Evolutionary conservation across 2,888 invertebrate species (phyloP), one percentile per base, ranked within the genome.

Genomic region (Enchytraeus crypticus): DNA sequence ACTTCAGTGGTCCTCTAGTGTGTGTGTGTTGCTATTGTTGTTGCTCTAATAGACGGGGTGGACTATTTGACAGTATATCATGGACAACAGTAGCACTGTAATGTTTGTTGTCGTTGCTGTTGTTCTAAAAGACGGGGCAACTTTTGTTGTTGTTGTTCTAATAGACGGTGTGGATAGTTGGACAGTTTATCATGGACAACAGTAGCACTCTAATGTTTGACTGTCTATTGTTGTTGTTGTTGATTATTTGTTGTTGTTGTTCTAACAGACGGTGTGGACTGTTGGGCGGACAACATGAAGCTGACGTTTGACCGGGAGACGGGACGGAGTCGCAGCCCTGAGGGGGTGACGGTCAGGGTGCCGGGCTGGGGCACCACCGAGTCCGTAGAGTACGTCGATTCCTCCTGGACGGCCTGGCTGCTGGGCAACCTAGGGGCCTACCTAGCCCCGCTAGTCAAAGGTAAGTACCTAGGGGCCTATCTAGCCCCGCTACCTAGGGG

Each of bases 341-440:
- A 61, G 2, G 65, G 65, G 29, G 62, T 64, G 5, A 30, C 55
- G 33, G 43, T 53, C 30, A 34, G 64, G 14, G 60, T 65, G 18
- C 65, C 62, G 11, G 64, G 64, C 21, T 65, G 59, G 57, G 65
- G 65, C 2, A 45, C 43, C 5, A 65, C 65, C 21, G 32, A 51
- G 32, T 53, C 57, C 34, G 38, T 64, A 14, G 65, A 65, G 47
- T 64, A 64, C 53, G 53, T 65, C 27, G 65, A 65, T 57, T 57
- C 61, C 3, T 65, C 65, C 18, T 64, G 63, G 63, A 51, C 60
- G 2, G 64, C 65, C 18, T 62, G 55, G 51, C 14, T 62, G 33
- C 45, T 62, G 33, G 65, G 64, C 5, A 63, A 64, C 43, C 30
- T 58, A n/a, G 65, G 61, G 29, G 51, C 53, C 18, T 65, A 65